phyloP scores from a whole-genome alignment of 2,888 invertebrate genomes.

The Athrips mouffetella region DNA sequence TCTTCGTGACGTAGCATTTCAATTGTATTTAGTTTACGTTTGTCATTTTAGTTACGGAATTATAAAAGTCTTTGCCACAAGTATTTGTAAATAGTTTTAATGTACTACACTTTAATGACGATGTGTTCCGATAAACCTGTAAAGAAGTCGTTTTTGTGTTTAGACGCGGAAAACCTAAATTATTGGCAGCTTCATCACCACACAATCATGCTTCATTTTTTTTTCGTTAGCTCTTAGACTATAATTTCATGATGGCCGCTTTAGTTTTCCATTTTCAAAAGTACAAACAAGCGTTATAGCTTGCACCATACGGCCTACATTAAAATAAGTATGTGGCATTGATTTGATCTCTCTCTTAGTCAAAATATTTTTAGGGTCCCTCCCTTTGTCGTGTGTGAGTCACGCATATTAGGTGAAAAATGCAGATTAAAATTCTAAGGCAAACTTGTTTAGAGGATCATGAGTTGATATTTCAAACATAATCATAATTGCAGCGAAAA shows the following conservation, averaged over 20 bases:
- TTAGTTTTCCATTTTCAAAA: slow-evolving; percentile 55
- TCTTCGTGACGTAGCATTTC: slow-evolving; percentile 50
- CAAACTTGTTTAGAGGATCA: too few species aligned
- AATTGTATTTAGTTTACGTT: slow-evolving; percentile 40
- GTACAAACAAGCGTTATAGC: slow-evolving; percentile 60
- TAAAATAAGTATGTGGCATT: slow-evolving; percentile 79
- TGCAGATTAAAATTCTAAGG: too few species aligned
- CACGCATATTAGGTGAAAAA: too few species aligned
- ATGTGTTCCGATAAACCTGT: slow-evolving; percentile 48
- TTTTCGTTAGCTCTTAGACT: background rate
- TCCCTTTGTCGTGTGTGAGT: slow-evolving; percentile 40
- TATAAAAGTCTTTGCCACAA: slow-evolving; percentile 55
- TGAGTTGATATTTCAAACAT: too few species aligned
- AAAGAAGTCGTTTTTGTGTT: too few species aligned
- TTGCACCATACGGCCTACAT: slow-evolving; percentile 46
- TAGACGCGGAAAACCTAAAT: too few species aligned
- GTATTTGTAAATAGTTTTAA: slow-evolving; percentile 28
- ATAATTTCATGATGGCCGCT: slow-evolving; percentile 30
- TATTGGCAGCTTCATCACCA: slow-evolving; percentile 5
- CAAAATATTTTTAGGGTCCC: slow-evolving; percentile 80
- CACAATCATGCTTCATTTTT: background rate
- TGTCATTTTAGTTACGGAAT: slow-evolving; percentile 41
- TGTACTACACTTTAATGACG: slow-evolving; percentile 42
- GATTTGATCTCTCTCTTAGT: slow-evolving; percentile 86
- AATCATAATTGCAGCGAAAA: too few species aligned